Conservation (phyloP, 92 coral and sea anemone genomes). For the Paragorgia papillata region DNA sequence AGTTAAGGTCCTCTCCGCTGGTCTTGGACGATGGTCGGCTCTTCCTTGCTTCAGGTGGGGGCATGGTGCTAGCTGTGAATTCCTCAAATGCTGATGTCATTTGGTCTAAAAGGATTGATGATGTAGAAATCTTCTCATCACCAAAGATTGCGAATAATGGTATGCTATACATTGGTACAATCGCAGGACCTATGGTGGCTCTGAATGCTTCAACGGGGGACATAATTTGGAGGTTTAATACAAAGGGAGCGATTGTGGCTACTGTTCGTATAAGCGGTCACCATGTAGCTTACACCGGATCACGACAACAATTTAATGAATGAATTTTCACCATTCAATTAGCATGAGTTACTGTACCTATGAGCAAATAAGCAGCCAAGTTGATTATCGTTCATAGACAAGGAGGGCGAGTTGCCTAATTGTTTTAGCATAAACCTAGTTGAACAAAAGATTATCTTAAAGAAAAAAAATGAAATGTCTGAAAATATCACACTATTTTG, state of each 20-base stretch:
- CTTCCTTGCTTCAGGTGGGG: slow-evolving; percentile 87
- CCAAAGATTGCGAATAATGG: slow-evolving; percentile 81
- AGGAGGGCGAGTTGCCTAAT: too few species aligned
- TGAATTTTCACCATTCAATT: neutral
- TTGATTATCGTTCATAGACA: too few species aligned
- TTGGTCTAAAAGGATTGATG: slow-evolving; percentile 83
- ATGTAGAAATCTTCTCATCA: slow-evolving; percentile 70
- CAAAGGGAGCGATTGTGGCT: slow-evolving; percentile 90
- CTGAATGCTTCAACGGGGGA: slow-evolving; percentile 68
- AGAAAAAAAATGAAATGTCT: too few species aligned
- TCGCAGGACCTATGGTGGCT: slow-evolving; percentile 80
- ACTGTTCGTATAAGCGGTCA: slow-evolving; percentile 72
- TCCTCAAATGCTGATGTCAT: slow-evolving; percentile 74
- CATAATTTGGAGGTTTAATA: slow-evolving; percentile 84
- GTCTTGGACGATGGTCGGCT: slow-evolving; percentile 75
- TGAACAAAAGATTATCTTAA: too few species aligned
- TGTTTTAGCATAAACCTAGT: too few species aligned
- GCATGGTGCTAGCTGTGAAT: slow-evolving; percentile 76
- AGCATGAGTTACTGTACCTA: too few species aligned
- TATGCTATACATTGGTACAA: slow-evolving; percentile 74
- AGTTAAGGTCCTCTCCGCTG: slow-evolving; percentile 83
- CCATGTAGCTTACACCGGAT: slow-evolving; percentile 59
- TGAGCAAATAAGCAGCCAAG: too few species aligned
- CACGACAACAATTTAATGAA: slow-evolving; percentile 40
- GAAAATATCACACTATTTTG: too few species aligned